Percentiles rank a stretch among this genome's conserved stretches.
phyloP scores from a whole-genome alignment of 2,888 invertebrate genomes.

The Marronus borbonicus region DNA sequence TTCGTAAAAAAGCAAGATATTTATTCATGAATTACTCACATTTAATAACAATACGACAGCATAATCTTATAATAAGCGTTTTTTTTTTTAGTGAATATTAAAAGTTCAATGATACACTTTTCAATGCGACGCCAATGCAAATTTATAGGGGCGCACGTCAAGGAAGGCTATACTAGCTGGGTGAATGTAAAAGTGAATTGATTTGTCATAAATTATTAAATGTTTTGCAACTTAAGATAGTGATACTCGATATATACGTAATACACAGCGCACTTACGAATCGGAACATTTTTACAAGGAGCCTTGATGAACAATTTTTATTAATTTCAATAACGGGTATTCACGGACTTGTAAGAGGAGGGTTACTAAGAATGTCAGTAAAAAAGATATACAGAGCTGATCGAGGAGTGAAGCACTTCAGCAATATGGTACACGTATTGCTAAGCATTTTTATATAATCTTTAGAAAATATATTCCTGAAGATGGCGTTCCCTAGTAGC shows the following conservation, averaged over 20 bases:
- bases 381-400: no score
- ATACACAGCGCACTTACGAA: no score
- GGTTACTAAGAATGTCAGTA: no score
- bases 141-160: constrained; percentile 2
- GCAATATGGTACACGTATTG: no score
- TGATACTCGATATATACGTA: not conserved
- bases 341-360: no score
- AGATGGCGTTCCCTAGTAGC: no score
- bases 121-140: constrained; percentile 6
- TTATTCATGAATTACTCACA: constrained; percentile 26
- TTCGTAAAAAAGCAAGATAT: constrained; percentile 17
- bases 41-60: constrained; percentile 20
- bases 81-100: not conserved
- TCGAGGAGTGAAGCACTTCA: no score
- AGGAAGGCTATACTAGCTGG: constrained; percentile 8
- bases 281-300: no score
- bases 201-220: constrained; percentile 23
- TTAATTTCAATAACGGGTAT: no score
- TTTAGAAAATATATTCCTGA: no score
- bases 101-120: constrained; percentile 25
- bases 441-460: no score
- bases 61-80: not conserved
- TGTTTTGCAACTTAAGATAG: constrained; percentile 18
- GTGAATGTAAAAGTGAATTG: constrained; percentile 25
- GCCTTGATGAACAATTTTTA: no score